Conservation (phyloP, 2,797 vertebrate genomes). For the Otolemur crassicaudatus region DNA sequence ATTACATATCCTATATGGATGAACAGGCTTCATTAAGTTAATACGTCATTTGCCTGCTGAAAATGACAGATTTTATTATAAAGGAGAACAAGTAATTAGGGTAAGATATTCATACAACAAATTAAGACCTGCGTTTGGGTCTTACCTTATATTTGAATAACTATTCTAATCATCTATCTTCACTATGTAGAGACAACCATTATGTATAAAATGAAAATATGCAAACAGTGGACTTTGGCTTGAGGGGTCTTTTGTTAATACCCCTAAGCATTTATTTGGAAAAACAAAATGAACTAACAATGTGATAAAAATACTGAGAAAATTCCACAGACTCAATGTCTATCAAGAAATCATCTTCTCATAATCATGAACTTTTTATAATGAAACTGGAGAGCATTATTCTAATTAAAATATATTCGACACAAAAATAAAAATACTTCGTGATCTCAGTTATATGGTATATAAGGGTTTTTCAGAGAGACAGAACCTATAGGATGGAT, state of each 20-base stretch:
- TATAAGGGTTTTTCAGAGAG: neutral
- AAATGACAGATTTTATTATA: conserved; percentile 16
- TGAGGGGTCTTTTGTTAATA: conserved; percentile 32
- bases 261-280: conserved; percentile 31
- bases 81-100: neutral
- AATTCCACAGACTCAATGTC: neutral
- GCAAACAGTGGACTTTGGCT: conserved; percentile 32
- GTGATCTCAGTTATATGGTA: neutral
- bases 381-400: neutral
- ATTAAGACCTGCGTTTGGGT: neutral
- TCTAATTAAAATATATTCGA: neutral
- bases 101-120: conserved; percentile 34
- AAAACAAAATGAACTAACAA: conserved; percentile 61
- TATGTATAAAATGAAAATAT: conserved; percentile 3
- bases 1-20: neutral
- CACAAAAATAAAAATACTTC: neutral
- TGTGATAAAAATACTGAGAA: conserved; percentile 42
- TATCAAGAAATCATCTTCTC: neutral
- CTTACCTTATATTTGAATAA: conserved; percentile 20
- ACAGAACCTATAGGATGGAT: too few relatives aligned
- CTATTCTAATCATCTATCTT: conserved; percentile 21
- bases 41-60: neutral
- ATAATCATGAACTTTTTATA: neutral
- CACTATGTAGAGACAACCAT: conserved; percentile 28
- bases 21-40: neutral